These are phyloP conservation scores for Zygothrica quintamaculata DNA, from an alignment of 2,888 invertebrate species.

Conservation along the genomic window DNA sequence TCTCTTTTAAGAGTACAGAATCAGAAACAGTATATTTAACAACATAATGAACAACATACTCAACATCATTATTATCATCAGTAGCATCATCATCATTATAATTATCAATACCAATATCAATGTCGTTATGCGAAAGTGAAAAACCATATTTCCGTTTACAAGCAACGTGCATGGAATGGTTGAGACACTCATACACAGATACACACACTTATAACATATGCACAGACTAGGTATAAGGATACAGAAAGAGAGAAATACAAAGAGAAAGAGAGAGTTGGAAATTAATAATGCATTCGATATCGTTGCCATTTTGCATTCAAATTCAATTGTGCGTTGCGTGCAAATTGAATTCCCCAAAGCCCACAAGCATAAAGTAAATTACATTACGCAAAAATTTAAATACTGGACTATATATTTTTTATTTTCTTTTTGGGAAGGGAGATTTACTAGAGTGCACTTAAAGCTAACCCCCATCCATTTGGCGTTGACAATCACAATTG, in stretches of 20 bases:
- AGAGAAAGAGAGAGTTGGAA: slow-evolving; percentile 34
- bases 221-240: not conserved
- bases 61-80: slow-evolving; percentile 5
- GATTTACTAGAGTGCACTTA: slow-evolving; percentile 12
- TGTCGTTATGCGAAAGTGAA: slow-evolving; percentile 59
- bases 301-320: slow-evolving; percentile 75
- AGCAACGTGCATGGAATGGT: slow-evolving; percentile 6
- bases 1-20: slow-evolving; percentile 46
- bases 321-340: slow-evolving; percentile 83
- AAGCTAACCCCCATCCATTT: slow-evolving; percentile 18
- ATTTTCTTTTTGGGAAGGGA: too few relatives aligned
- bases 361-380: slow-evolving; percentile 79
- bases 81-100: slow-evolving; percentile 17
- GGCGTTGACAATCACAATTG: slow-evolving; percentile 60
- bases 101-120: slow-evolving; percentile 34
- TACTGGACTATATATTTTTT: slow-evolving; percentile 38
- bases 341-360: slow-evolving; percentile 82
- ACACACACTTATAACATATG: not conserved
- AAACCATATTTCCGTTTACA: slow-evolving; percentile 58
- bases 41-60: slow-evolving; percentile 10
- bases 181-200: not conserved
- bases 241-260: slow-evolving; percentile 14
- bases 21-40: slow-evolving; percentile 11
- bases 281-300: slow-evolving; percentile 75
- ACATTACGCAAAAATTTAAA: slow-evolving; percentile 72